Evolutionary conservation across 1,140 invertebrate species (phyloP), one percentile per base, ranked within the genome.

Genomic region (Physella acuta): DNA sequence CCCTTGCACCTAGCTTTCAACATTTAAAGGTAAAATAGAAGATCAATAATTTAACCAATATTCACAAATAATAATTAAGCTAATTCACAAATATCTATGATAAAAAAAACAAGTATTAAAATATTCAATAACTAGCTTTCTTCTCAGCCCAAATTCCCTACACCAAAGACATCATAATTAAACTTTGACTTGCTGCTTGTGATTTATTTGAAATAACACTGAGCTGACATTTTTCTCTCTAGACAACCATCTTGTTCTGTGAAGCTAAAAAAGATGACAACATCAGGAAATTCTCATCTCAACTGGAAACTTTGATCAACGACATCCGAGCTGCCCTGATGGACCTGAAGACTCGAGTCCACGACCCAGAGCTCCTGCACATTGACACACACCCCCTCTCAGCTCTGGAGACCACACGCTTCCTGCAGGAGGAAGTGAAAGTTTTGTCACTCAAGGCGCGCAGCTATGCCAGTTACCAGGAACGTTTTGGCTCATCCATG

Each of bases 231-330:
- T 60, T 65, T 66, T 60, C 52, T 55, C 74, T 72, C 24, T 71
- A 84, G 83, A 76, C 79, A 36, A 81, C 78, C 39, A 78, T 85
- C 24, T 69, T 85, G 59, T 84, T 79, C 73, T 79, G 80, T 73
- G 84, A 85, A 68, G 84, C 84, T n/a, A 84, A 84, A 72, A 83
- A 82, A 61, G 84, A 85, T 73, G 84, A 85, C 60, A 84, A 85
- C 67, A 85, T 85, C 33, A 74, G 81, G 51, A 82, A 83, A 71
- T 85, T 85, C 73, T 82, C 80, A 37, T 71, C 76, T 3, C 81
- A 85, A 65, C 76, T 85, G 37, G 79, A 84, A 55, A 74, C 67
- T 0, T 73, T 84, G 3, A 82, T 85, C 37, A 71, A 74, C 60
- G 73, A 80, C 51, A 84, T 84, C 37, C 70, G 73, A 17, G 68